A percentile compares a stretch with the other conserved stretches of the same genome.
phyloP scores from a whole-genome alignment of 2,888 invertebrate genomes.

The Disparrhopalites patrizii region DNA sequence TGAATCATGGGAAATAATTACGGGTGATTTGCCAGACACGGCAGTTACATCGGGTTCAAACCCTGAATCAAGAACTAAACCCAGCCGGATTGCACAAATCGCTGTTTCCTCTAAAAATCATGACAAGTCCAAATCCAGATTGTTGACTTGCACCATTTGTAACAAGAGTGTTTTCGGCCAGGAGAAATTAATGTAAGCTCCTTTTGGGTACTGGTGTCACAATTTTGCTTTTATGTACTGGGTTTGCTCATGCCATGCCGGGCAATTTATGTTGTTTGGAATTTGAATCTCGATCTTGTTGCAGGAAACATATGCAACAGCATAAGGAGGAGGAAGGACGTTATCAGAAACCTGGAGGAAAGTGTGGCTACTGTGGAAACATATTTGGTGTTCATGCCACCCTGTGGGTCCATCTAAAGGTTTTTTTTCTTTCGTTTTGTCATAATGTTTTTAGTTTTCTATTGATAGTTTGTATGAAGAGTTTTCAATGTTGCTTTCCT shows the following conservation, averaged over 20 bases:
- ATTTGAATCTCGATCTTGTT: neutral
- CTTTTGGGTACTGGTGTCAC: too few species aligned
- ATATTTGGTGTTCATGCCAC: neutral
- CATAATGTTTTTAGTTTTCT: too few species aligned
- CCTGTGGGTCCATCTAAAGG: conserved; percentile 7
- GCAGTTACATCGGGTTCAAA: too few species aligned
- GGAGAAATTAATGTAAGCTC: neutral
- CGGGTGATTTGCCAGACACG: too few species aligned
- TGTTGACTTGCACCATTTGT: neutral
- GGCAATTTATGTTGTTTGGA: neutral
- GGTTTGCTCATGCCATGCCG: too few species aligned
- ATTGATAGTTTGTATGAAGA: too few species aligned
- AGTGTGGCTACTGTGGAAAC: conserved; percentile 13
- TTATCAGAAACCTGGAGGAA: neutral
- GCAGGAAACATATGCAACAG: neutral
- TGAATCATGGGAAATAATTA: too few species aligned
- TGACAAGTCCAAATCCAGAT: neutral
- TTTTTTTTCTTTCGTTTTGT: too few species aligned
- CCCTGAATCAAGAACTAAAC: too few species aligned
- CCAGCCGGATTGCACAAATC: too few species aligned
- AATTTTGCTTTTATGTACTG: too few species aligned
- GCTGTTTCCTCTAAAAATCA: neutral
- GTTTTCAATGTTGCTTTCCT: too few species aligned
- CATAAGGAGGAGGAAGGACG: neutral
- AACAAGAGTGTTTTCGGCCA: conserved; percentile 4